phyloP scores from a whole-genome alignment of 2,113 vertebrate genomes.

The Peromyscus leucopus region DNA sequence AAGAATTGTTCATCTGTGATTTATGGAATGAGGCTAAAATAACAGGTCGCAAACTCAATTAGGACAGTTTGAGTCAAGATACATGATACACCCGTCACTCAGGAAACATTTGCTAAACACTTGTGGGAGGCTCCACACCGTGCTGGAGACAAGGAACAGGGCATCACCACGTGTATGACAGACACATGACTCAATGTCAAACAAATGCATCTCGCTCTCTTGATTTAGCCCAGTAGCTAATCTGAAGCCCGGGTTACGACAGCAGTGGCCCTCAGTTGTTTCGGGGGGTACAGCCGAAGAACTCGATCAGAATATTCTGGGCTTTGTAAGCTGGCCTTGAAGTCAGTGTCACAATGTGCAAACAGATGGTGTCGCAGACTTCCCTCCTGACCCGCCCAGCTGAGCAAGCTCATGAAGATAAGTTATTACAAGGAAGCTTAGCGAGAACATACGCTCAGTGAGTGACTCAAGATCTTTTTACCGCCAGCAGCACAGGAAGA shows the following conservation, averaged over 20 bases:
- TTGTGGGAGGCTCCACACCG: background rate
- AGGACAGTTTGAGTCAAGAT: constrained; percentile 2
- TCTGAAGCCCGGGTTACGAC: background rate
- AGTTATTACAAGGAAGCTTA: constrained; percentile 84
- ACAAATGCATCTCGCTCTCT: background rate
- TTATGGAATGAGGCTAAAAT: constrained; percentile 40
- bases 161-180: background rate
- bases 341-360: constrained; percentile 66
- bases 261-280: background rate
- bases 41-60: constrained; percentile 8
- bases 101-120: constrained; percentile 40
- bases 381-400: constrained; percentile 82
- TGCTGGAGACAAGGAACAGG: background rate
- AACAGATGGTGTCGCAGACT: constrained; percentile 78
- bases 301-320: constrained; percentile 55
- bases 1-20: constrained; percentile 42
- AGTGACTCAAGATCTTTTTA: constrained; percentile 79
- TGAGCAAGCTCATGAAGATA: constrained; percentile 81
- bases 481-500: constrained; percentile 77
- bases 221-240: background rate
- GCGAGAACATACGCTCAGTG: constrained; percentile 77
- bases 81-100: background rate
- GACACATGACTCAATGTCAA: constrained; percentile 26
- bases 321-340: constrained; percentile 70
- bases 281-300: background rate